Conservation (phyloP, 2,113 vertebrate species). For the Boulengeromyrus knoepffleri region DNA sequence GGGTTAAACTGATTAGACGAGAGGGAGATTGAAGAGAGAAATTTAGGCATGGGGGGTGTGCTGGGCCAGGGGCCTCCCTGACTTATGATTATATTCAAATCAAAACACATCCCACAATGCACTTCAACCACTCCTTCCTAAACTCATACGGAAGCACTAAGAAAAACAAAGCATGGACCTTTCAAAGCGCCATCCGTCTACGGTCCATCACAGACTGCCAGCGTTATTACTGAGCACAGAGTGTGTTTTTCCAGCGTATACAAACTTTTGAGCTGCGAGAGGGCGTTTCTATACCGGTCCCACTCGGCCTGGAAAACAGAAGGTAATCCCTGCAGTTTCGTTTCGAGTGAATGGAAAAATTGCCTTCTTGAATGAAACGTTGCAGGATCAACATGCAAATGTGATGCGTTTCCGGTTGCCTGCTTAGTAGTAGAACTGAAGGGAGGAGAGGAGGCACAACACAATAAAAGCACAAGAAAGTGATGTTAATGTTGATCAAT, state of each 20-base stretch:
- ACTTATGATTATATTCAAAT: slow-evolving; percentile 73
- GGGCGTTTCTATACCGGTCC: slow-evolving; percentile 23
- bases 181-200: slow-evolving; percentile 46
- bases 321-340: slow-evolving; percentile 16
- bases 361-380: not conserved
- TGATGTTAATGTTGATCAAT: not conserved
- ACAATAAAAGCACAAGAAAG: not conserved
- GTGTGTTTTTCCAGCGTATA: not conserved
- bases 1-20: slow-evolving; percentile 66
- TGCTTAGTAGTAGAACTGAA: not conserved
- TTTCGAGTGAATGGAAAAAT: slow-evolving; percentile 1
- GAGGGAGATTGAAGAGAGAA: slow-evolving; percentile 60
- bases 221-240: slow-evolving; percentile 35
- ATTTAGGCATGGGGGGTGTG: slow-evolving; percentile 49
- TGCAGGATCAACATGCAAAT: not conserved
- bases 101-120: slow-evolving; percentile 72
- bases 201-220: slow-evolving; percentile 36
- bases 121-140: slow-evolving; percentile 46
- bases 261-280: slow-evolving; percentile 1
- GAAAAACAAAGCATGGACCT: slow-evolving; percentile 52
- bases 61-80: slow-evolving; percentile 41
- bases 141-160: slow-evolving; percentile 57
- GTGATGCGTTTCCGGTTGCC: not conserved
- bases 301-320: slow-evolving; percentile 24
- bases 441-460: not conserved